Percentiles rank a stretch among this genome's conserved stretches.
Evolutionary conservation across 2,113 vertebrate species (phyloP).

Genomic region (Peromyscus polionotus): DNA sequence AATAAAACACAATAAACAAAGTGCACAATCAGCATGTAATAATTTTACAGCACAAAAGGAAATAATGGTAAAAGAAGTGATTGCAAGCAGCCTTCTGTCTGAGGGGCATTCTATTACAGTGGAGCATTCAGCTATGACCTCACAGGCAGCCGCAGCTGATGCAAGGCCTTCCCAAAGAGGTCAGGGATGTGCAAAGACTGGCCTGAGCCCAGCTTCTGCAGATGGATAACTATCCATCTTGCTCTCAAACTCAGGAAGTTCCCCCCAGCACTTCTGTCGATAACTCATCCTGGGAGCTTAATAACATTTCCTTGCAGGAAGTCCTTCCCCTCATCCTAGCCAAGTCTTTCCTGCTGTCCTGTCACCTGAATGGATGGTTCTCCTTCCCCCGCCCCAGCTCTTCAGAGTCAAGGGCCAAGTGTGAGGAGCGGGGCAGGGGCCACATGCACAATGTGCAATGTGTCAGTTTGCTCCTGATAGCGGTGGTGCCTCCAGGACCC

Average conservation of each 20-base stretch:
- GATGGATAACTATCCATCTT: constrained; percentile 73
- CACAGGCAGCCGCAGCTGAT: neutral
- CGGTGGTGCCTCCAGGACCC: neutral
- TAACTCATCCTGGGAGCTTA: constrained; percentile 76
- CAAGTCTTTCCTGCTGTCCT: constrained; percentile 72
- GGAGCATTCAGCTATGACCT: neutral
- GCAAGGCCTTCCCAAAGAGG: neutral
- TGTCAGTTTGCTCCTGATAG: neutral
- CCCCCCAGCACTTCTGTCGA: constrained; percentile 52
- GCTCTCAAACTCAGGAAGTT: constrained; percentile 77
- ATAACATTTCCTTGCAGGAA: constrained; percentile 77
- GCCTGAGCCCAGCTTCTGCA: neutral
- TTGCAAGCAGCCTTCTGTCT: neutral
- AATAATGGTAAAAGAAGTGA: neutral
- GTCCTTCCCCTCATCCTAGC: constrained; percentile 75
- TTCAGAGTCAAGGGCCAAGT: neutral
- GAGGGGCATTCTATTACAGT: neutral
- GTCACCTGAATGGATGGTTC: constrained; percentile 40
- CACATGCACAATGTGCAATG: fast-evolving
- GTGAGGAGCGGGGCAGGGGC: neutral
- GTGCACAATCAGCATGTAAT: neutral
- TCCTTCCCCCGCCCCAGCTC: neutral
- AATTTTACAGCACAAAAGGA: neutral
- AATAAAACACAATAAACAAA: neutral
- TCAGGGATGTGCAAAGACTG: neutral